Percentiles rank a stretch among this genome's conserved stretches.
Conservation (phyloP, 2,797 vertebrate species). For the Spondyliosoma cantharus region DNA sequence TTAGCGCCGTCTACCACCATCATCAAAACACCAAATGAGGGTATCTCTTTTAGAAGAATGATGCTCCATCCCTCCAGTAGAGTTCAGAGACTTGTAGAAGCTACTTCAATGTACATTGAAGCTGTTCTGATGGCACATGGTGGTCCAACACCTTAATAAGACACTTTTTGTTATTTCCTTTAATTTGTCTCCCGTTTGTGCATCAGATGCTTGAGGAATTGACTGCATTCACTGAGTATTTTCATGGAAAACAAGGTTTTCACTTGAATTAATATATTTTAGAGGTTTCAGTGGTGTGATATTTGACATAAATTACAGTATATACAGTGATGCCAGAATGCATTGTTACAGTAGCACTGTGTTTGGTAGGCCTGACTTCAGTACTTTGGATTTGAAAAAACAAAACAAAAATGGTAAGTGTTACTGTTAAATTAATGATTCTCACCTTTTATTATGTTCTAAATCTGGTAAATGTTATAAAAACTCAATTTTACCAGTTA, state of each 20-base stretch:
- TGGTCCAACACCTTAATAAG: too few relatives aligned
- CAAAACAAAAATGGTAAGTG: background rate
- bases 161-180: too few relatives aligned
- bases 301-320: background rate
- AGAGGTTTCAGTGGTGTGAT: background rate
- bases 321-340: background rate
- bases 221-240: background rate
- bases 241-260: slow-evolving; percentile 13
- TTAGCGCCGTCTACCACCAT: too few relatives aligned
- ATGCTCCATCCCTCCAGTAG: too few relatives aligned
- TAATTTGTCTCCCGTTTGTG: too few relatives aligned
- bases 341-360: too few relatives aligned
- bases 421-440: background rate
- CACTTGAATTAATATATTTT: background rate
- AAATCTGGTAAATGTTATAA: background rate
- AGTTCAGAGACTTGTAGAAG: too few relatives aligned
- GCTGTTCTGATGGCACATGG: too few relatives aligned
- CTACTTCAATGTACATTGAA: too few relatives aligned
- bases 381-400: background rate
- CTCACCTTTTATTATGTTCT: background rate
- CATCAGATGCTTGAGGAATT: background rate
- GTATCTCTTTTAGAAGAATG: too few relatives aligned
- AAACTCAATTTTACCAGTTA: background rate
- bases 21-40: too few relatives aligned
- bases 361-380: background rate